Evolutionary conservation across 2,113 vertebrate species (phyloP), one percentile per base, ranked within the genome.

Genomic region (Hirundichthys speculiger): DNA sequence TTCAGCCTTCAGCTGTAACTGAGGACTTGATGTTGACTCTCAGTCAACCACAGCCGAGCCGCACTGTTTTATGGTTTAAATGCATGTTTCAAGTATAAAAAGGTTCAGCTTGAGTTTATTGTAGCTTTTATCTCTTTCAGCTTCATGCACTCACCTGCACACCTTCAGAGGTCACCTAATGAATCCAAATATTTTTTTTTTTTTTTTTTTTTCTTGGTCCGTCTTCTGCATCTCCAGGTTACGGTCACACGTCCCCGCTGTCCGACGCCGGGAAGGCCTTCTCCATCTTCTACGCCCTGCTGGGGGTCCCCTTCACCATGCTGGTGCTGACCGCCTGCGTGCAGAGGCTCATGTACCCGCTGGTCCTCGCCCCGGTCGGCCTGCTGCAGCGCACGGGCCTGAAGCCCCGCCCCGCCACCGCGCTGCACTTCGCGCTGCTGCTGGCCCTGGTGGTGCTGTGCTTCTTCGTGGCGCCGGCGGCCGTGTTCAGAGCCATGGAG

Each of bases 251-350:
- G 2, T 93, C 94, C 0, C 96, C 96, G 0, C 93, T 97, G 66
- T 95, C 95, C 0, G 92, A 95, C 2, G 73, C 76, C 0, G 96
- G 96, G 1, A 97, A 96, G 77, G 93, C 87, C 2, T 96, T 96
- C 82, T 94, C 94, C 84, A 94, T 97, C 47, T 40, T 93, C 84
- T 97, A 95, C 1, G 95, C 94, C 0, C 72, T 96, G 55, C 48
- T 96, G 1, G 96, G 96, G 0, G 94, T 97, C 7, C 96, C 95
- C 0, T 90, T 94, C 86, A 97, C 95, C 80, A 95, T 96, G 95
- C 88, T 97, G 83, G 89, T 97, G 69, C 91, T 97, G 65, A 94
- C 94, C 0, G 93, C 93, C 39, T 92, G 93, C 0, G 94, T 95
- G 49, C 95, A 96, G 85, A 92, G 93, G 49, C 89, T 96, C 63